Base-by-base conservation (phyloP, 1,140 invertebrate species). In the Apocrypta bakeri region DNA sequence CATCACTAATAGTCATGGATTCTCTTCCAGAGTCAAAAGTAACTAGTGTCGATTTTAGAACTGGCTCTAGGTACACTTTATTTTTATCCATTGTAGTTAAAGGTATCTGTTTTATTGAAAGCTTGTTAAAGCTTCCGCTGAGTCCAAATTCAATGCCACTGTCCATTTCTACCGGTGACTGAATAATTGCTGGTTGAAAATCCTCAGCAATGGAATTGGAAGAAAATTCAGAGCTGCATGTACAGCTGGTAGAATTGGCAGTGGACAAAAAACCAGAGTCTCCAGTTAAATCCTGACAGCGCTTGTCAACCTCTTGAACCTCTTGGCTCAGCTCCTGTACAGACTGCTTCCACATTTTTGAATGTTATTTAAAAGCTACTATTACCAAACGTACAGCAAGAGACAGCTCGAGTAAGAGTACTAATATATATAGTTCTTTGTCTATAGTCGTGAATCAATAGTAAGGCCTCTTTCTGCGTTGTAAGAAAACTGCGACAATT, bases 191-290 rank as follows among this genome's bases (percentile, higher is more conserved):
- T 27, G 61, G 24, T 12, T 68, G 21, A 8, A 12, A 42, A 31
- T 68, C 63, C 14, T 66, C 33, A 9, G 25, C 66, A 21, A 68
- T 66, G 21, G 61, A 66, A 31, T 40, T 40, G 0, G 29, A 68
- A 2, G n/a, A 56, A 11, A 75, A 33, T 11, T 68, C 63, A n/a
- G 76, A 78, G 40, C 63, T 78, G 61, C 56, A 64, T 14, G 6
- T 64, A 14, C n/a, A 61, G 48, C 27, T 33, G 17, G 85, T 14
- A 93, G 83, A 87, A 25, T 93, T 93, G 25, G 90, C 91, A 80
- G 92, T 91, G 4, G 94, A 94, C 17, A 94, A 84, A 86, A 94
- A 94, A 7, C 94, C 94, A 63, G 93, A 94, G 77, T 92, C 92
- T 27, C 84, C 64, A 63, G 84, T 85, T 1, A 84, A 87, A 17